Conservation (phyloP, 2,797 vertebrate species). For the Falco peregrinus region DNA sequence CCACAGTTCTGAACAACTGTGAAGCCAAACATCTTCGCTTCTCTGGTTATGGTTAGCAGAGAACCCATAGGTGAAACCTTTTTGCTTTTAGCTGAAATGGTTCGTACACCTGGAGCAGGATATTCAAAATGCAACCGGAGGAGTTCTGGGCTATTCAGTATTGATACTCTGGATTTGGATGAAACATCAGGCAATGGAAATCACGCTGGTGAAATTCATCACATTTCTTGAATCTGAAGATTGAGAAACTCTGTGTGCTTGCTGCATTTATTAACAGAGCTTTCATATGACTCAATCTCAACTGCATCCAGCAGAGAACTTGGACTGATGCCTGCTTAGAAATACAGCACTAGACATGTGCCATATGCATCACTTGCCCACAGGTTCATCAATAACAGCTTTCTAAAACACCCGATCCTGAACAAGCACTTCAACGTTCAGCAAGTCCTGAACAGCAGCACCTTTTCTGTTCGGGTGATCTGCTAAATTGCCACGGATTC, state of each 20-base stretch:
- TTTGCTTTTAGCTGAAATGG: neutral
- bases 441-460: neutral
- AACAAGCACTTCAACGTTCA: neutral
- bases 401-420: neutral
- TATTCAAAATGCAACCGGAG: neutral
- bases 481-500: neutral
- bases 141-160: neutral
- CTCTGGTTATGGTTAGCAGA: neutral
- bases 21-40: neutral
- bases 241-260: neutral
- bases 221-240: neutral
- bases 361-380: neutral
- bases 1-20: neutral
- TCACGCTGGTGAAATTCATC: neutral
- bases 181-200: neutral
- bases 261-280: neutral
- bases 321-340: neutral
- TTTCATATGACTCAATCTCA: slow-evolving; percentile 9
- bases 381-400: neutral
- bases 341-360: neutral
- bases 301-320: neutral
- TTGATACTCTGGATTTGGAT: neutral
- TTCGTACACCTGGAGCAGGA: neutral
- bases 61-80: neutral
- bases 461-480: neutral